Conservation (phyloP, 2,113 vertebrate genomes). For the Peromyscus maniculatus region DNA sequence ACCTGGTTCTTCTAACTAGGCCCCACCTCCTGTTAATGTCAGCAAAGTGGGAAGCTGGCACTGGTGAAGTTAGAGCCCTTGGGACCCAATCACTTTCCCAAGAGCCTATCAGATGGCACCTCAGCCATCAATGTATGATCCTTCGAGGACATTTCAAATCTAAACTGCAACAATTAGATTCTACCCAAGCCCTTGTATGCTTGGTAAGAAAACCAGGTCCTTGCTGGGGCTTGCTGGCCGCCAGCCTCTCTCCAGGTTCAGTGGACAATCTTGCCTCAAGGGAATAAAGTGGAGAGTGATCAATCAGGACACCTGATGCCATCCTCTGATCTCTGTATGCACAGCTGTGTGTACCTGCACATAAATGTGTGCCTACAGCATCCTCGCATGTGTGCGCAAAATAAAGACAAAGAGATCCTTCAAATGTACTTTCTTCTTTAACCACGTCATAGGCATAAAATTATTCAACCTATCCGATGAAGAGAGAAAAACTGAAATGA, state of each 20-base stretch:
- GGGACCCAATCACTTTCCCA: neutral
- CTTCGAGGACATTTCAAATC: neutral
- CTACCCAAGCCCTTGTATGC: neutral
- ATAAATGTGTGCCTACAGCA: neutral
- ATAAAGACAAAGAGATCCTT: neutral
- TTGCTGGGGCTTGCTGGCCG: neutral
- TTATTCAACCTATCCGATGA: neutral
- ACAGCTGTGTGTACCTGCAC: neutral
- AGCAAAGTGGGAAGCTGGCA: neutral
- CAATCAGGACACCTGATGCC: neutral
- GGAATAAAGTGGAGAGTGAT: neutral
- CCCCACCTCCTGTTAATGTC: neutral
- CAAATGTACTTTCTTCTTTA: neutral
- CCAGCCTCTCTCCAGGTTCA: neutral
- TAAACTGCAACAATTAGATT: neutral
- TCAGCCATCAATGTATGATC: neutral
- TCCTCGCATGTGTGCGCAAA: neutral
- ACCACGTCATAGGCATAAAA: neutral
- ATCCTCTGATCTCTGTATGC: neutral
- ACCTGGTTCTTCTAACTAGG: neutral
- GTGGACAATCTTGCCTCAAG: neutral
- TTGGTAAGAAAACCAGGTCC: slow-evolving; percentile 17
- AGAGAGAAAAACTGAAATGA: neutral
- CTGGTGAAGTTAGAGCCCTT: neutral
- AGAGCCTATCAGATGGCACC: neutral